These are phyloP conservation scores for Gibbula magus DNA, from an alignment of 2,888 invertebrate genomes.

Conservation along the genomic window DNA sequence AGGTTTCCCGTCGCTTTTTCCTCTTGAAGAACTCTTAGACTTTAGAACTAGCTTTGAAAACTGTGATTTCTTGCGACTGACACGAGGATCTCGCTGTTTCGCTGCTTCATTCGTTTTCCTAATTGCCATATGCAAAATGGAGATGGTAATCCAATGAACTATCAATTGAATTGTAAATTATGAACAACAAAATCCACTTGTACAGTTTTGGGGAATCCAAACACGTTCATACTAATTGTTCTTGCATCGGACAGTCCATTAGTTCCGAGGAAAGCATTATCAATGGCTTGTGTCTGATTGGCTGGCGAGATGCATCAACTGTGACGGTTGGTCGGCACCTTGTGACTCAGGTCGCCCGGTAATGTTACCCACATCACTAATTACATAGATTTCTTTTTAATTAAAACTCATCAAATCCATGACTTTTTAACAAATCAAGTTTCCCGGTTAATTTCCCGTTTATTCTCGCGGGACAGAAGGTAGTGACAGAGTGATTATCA, in stretches of 20 bases:
- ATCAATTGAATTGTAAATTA: too few relatives aligned
- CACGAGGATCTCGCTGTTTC: too few relatives aligned
- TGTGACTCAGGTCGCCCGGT: not conserved
- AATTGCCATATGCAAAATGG: too few relatives aligned
- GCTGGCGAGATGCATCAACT: not conserved
- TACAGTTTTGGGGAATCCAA: not conserved
- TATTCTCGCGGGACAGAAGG: not conserved
- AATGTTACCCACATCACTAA: constrained; percentile 11
- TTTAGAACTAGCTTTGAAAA: too few relatives aligned
- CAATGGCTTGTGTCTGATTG: not conserved
- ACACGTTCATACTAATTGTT: not conserved
- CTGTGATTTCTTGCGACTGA: too few relatives aligned
- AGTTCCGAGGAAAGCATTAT: not conserved
- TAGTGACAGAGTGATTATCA: not conserved
- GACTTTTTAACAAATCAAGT: constrained; percentile 8
- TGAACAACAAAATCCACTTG: too few relatives aligned
- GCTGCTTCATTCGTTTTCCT: too few relatives aligned
- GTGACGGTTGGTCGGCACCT: not conserved
- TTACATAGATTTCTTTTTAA: constrained; percentile 8
- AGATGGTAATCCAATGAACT: too few relatives aligned
- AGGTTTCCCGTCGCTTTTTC: not conserved
- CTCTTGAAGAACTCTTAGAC: too few relatives aligned
- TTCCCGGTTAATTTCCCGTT: not conserved
- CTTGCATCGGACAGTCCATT: not conserved
- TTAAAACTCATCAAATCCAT: constrained; percentile 8